Base-by-base conservation (phyloP, 2,113 vertebrate species). In the Cyrtonyx montezumae region DNA sequence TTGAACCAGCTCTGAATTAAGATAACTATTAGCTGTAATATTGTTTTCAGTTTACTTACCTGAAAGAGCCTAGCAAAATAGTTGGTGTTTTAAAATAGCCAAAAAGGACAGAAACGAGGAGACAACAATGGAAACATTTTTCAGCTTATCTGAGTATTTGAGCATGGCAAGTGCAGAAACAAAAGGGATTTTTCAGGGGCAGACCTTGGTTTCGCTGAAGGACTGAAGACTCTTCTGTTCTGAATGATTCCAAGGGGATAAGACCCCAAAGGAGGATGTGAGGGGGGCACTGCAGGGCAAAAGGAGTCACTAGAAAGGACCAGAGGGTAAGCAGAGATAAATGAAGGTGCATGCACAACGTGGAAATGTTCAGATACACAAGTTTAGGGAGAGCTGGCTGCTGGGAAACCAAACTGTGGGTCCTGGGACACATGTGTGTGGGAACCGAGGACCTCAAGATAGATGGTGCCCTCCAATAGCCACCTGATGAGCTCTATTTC, bases 361-460 rank as follows among this genome's bases (percentile, higher is more conserved):
- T 17, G 9, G 59, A 23, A 37, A 62, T 26, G 9, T 26, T 62
- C 15, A 18, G 34, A 43, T 16, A 26, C 25, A 1, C 14, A 9
- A 18, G 58, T 13, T 2, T 6, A 36, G 25, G 45, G 51, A 61
- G 53, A 67, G 12, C 4, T 6, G 12, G 46, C 6, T 36, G 19
- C 23, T 9, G 4, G 7, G 62, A 26, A 49, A 26, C 15, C 46
- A 11, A 30, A 1, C 22, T 1, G 46, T 4, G 6, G 6, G 5
- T 16, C 19, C 36, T 9, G 21, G 22, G 42, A 30, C 32, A 75
- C 2, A 4, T 6, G 13, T 1, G 3, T 42, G 5, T 2, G 36
- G 83, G 42, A 74, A 21, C 0, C 11, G 11, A 36, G 19, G 10
- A 23, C 36, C 26, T 42, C 19, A 4, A 45, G 21, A 2, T 1